Percentiles rank a stretch among this genome's conserved stretches.
These are phyloP conservation scores for Malacoraja senta DNA, from an alignment of 2,797 vertebrate species.

Conservation along the genomic window DNA sequence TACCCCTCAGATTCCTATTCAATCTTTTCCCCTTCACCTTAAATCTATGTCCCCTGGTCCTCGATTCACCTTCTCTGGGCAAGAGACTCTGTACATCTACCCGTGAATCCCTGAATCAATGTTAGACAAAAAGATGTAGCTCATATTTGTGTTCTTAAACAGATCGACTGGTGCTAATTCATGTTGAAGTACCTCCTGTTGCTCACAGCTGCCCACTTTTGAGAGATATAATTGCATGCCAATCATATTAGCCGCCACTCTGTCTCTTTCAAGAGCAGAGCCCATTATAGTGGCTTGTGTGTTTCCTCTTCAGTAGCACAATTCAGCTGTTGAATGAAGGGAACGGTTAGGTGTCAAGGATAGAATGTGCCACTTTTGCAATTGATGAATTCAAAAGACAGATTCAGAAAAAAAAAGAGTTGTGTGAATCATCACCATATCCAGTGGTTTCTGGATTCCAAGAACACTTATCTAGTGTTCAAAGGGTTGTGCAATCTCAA, in stretches of 20 bases:
- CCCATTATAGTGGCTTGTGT: no score
- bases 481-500: background rate
- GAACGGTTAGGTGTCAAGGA: background rate
- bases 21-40: no score
- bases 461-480: background rate
- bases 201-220: background rate
- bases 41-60: no score
- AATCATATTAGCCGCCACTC: background rate
- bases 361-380: background rate
- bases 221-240: background rate
- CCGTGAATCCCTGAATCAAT: background rate
- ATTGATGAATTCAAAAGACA: background rate
- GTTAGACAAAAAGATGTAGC: background rate
- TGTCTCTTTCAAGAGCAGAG: background rate
- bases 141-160: background rate
- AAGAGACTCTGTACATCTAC: no score
- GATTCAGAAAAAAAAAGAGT: background rate
- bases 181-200: background rate
- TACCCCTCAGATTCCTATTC: no score
- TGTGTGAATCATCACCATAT: background rate
- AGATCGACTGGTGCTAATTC: background rate
- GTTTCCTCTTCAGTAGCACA: background rate
- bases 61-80: no score
- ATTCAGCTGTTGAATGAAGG: background rate
- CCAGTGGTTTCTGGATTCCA: background rate